Evolutionary conservation across 1,140 invertebrate genomes (phyloP), one percentile per base, ranked within the genome.

Genomic region (Pogonus chalceus): DNA sequence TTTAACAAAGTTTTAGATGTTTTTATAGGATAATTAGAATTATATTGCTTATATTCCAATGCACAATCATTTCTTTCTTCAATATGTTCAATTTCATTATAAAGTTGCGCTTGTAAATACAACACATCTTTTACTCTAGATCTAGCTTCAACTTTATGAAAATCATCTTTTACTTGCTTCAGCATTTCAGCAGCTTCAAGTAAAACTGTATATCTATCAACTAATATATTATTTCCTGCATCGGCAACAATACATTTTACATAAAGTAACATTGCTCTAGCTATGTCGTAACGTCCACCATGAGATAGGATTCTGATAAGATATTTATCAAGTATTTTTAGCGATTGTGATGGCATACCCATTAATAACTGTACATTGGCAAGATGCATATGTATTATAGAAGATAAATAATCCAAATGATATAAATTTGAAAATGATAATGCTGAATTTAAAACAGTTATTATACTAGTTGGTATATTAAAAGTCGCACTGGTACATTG

Each of bases 271-370:
- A 79, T 68, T 2, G 74, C 82, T 69, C 84, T 79, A 1, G 81
- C 87, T 56, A 83, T 79, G 65, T 92, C 88, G 60, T 82, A 89
- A n/a, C 79, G 72, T n/a, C 83, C 84, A 1, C 88, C 88, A 61
- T 92, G 84, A 14, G 86, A 81, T 59, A 91, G 76, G 37, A 92
- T 80, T 37, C 79, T 73, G 0, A 83, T 76, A 58, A 90, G 77
- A 21, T 81, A 78, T 58, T 79, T 78, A 53, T 87, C 79, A 0
- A 90, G 76, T 1, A 89, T 69, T 39, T 76, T 71, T 20, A 89
- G 68, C 0, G 87, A 86, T 69, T 89, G 87, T 54, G 78, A 76
- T 0, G 85, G 79, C 66, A 88, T 79, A 16, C 81, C 81, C 72
- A 90, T 80, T 49, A 83, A 72, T 16, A 91, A 68, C 71, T 91